These are phyloP conservation scores for Eremophila alpestris DNA, from an alignment of 2,797 vertebrate genomes.

Conservation along the genomic window DNA sequence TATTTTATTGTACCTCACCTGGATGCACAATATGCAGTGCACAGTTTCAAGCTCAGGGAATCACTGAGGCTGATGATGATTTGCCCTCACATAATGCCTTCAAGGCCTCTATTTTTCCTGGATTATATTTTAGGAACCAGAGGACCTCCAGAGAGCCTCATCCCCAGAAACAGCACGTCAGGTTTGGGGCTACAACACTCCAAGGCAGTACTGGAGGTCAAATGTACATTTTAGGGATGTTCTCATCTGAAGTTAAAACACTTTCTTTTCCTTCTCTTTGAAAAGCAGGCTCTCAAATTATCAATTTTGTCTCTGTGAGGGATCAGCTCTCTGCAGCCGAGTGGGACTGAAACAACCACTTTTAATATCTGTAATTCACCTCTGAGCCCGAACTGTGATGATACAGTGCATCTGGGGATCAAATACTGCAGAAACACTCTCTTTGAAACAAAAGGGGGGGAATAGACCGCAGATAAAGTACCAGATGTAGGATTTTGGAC, in stretches of 20 bases:
- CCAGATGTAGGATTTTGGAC: constrained; percentile 9
- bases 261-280: neutral
- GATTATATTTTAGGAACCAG: neutral
- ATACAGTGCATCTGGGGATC: neutral
- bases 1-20: neutral
- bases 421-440: neutral
- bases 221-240: neutral
- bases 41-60: neutral
- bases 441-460: neutral
- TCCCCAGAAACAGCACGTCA: fast-evolving
- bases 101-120: neutral
- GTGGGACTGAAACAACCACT: neutral
- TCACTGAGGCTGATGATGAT: neutral
- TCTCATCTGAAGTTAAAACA: neutral
- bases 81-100: neutral
- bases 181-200: neutral
- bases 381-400: neutral
- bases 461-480: neutral
- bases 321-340: neutral
- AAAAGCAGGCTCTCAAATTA: neutral
- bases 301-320: neutral
- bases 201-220: neutral
- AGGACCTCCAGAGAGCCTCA: fast-evolving
- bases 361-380: constrained; percentile 5
- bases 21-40: neutral